A percentile compares a stretch with the other conserved stretches of the same genome.
Conservation (phyloP, 2,113 vertebrate genomes). For the Bucco capensis region DNA sequence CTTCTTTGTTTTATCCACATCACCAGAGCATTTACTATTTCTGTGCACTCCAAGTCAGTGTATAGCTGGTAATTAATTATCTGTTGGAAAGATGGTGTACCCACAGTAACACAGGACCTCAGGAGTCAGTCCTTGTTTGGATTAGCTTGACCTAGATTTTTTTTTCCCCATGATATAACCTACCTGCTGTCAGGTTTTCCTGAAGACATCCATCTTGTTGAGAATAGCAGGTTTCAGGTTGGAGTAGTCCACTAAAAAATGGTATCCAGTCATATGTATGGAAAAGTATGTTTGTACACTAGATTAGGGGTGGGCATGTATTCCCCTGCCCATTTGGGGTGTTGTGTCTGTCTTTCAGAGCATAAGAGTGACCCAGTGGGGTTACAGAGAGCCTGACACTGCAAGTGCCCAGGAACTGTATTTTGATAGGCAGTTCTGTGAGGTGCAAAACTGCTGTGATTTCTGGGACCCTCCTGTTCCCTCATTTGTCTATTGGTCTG, state of each 20-base stretch:
- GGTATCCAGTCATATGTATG: background rate
- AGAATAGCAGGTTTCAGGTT: background rate
- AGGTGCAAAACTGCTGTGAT: rapidly evolving
- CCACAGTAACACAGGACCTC: background rate
- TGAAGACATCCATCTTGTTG: background rate
- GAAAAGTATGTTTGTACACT: rapidly evolving
- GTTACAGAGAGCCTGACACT: background rate
- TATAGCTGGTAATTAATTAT: background rate
- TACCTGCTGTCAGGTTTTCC: background rate
- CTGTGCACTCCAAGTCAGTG: background rate
- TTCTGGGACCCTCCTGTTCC: background rate
- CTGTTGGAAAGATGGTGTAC: background rate
- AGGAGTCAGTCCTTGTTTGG: background rate
- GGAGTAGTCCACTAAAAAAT: background rate
- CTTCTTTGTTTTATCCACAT: rapidly evolving
- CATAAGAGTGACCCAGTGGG: background rate
- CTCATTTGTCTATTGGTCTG: background rate
- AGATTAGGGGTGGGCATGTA: background rate
- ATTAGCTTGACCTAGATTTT: background rate
- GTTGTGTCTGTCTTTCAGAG: background rate
- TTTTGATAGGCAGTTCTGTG: background rate
- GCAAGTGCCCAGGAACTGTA: background rate
- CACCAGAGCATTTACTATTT: background rate
- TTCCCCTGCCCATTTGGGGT: background rate
- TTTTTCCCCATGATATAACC: background rate